These are phyloP conservation scores for Ctenochaetus hawaiiensis DNA, from an alignment of 2,797 vertebrate species.

Conservation along the genomic window DNA sequence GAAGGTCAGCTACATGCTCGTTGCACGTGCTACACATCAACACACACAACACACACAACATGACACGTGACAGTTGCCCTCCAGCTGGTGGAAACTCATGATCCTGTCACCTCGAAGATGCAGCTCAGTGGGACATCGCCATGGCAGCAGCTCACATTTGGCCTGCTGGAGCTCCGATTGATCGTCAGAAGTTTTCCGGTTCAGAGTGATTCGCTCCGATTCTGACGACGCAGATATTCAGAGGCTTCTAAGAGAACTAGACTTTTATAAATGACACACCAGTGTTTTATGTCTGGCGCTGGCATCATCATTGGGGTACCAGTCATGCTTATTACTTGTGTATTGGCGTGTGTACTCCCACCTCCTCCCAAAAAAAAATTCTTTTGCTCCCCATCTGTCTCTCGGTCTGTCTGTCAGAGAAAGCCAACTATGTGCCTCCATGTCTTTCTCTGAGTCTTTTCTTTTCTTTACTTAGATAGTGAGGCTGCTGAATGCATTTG, in stretches of 20 bases:
- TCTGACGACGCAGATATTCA: conserved; percentile 29
- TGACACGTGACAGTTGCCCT: conserved; percentile 47
- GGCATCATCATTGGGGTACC: conserved; percentile 45
- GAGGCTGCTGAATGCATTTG: conserved; percentile 46
- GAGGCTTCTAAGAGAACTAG: conserved; percentile 41
- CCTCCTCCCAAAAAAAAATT: conserved; percentile 43
- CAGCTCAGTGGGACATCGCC: conserved; percentile 24
- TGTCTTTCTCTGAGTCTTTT: conserved; percentile 50
- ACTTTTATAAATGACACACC: conserved; percentile 64
- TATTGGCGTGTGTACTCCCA: conserved; percentile 61
- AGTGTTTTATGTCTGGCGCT: conserved; percentile 49
- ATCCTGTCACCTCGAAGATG: conserved; percentile 56
- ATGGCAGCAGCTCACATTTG: conserved; percentile 50
- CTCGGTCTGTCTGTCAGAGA: conserved; percentile 63
- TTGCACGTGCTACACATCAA: conserved; percentile 36
- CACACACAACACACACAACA: conserved; percentile 31
- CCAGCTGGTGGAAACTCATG: conserved; percentile 49
- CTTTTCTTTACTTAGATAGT: conserved; percentile 37
- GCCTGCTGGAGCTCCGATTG: conserved; percentile 8
- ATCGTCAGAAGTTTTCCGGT: conserved; percentile 38
- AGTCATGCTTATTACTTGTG: conserved; percentile 67
- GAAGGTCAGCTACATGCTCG: conserved; percentile 57
- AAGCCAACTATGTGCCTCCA: conserved; percentile 67
- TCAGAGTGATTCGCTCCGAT: conserved; percentile 19
- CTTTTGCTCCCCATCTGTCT: conserved; percentile 74